Percentiles rank a stretch among this genome's conserved stretches.
Evolutionary conservation across 2,888 invertebrate genomes (phyloP).

Genomic region (Laothoe populi): DNA sequence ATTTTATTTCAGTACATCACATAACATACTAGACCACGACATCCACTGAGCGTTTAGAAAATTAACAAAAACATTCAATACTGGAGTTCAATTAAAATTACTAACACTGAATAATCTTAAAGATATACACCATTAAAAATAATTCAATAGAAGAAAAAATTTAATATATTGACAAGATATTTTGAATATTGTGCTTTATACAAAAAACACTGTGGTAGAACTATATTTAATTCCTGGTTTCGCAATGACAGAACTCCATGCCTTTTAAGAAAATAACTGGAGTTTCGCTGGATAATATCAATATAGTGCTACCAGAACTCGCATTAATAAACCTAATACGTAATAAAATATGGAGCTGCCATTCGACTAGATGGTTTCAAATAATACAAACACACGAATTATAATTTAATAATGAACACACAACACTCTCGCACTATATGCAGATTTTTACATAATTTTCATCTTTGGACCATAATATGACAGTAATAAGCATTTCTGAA

Average conservation of each 20-base stretch:
- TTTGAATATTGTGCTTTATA: constrained; percentile 31
- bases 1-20: constrained; percentile 58
- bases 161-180: constrained; percentile 42
- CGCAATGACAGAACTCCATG: too few species aligned
- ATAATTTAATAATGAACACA: constrained; percentile 12
- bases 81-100: constrained; percentile 37
- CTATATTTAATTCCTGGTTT: too few species aligned
- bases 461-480: background rate
- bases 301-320: constrained; percentile 32
- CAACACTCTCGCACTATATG: background rate
- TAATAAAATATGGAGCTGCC: constrained; percentile 54
- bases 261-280: too few species aligned
- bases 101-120: constrained; percentile 38
- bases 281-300: too few species aligned
- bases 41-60: constrained; percentile 26
- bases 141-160: constrained; percentile 40
- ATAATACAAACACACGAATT: constrained; percentile 34
- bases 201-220: constrained; percentile 14
- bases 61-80: constrained; percentile 42
- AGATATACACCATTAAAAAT: constrained; percentile 34
- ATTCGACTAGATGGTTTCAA: constrained; percentile 57
- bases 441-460: background rate
- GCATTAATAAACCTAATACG: constrained; percentile 36
- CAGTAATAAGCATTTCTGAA: too few species aligned
- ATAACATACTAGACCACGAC: constrained; percentile 26